These are phyloP conservation scores for Triops cancriformis DNA, from an alignment of 1,140 invertebrate genomes.

Conservation along the genomic window DNA sequence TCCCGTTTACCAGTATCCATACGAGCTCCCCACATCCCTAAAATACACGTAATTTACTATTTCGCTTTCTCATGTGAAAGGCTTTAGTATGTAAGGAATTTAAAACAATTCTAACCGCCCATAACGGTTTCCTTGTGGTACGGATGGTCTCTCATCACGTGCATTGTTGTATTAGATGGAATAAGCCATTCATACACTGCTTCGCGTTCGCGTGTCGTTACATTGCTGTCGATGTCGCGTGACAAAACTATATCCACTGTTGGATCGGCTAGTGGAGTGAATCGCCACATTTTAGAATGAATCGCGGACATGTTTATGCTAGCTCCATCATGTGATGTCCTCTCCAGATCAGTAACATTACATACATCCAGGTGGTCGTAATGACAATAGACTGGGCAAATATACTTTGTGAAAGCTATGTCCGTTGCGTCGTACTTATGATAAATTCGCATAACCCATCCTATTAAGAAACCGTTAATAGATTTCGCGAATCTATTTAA, in stretches of 20 bases:
- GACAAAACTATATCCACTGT: constrained; percentile 26
- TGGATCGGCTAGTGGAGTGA: constrained; percentile 20
- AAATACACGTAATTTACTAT: no score
- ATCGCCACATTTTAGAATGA: neutral
- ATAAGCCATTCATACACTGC: constrained; percentile 31
- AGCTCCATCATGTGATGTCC: no score
- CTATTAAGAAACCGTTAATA: no score
- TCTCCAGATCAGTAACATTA: neutral
- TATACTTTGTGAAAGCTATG: neutral
- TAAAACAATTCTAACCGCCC: no score
- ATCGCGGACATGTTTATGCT: neutral
- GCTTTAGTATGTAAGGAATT: no score
- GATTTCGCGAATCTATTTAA: no score
- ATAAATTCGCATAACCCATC: constrained; percentile 21
- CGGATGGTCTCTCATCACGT: constrained; percentile 30
- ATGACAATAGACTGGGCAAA: neutral
- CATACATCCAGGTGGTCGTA: neutral
- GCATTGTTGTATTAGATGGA: constrained; percentile 24
- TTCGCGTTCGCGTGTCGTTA: constrained; percentile 24
- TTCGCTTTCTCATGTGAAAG: no score
- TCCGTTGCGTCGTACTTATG: neutral
- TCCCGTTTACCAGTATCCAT: constrained; percentile 9
- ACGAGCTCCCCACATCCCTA: constrained; percentile 25
- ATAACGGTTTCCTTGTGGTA: no score
- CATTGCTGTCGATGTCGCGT: constrained; percentile 29